These are phyloP conservation scores for Chrysina gloriosa DNA, from an alignment of 2,888 invertebrate species.

Conservation along the genomic window DNA sequence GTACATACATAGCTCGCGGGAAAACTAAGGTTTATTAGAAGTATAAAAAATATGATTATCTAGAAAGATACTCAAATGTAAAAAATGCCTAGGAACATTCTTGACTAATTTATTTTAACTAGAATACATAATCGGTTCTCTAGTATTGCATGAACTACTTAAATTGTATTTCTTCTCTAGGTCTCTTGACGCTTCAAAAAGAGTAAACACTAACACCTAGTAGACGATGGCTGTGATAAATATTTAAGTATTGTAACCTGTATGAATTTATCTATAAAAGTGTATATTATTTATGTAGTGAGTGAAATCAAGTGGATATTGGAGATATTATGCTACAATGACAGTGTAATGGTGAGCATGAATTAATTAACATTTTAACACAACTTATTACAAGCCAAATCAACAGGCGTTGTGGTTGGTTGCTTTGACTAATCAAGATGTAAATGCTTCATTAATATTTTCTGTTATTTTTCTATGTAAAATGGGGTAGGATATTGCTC, in stretches of 20 bases:
- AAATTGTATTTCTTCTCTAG: conserved; percentile 50
- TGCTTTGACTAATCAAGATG: conserved; percentile 12
- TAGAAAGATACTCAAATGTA: no score
- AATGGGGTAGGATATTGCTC: no score
- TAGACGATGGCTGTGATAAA: conserved; percentile 58
- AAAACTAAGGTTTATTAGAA: no score
- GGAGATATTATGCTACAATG: conserved; percentile 49
- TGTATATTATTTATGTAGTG: conserved; percentile 42
- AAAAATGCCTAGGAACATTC: background rate
- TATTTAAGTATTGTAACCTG: conserved; percentile 42
- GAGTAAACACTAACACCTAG: conserved; percentile 45
- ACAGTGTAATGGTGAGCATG: conserved; percentile 58
- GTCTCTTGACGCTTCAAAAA: conserved; percentile 52
- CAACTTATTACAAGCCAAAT: conserved; percentile 1
- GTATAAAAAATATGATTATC: no score
- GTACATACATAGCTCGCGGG: no score
- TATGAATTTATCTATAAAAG: conserved; percentile 44
- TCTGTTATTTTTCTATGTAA: no score
- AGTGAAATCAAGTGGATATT: conserved; percentile 55
- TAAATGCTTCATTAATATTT: no score
- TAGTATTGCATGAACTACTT: conserved; percentile 38
- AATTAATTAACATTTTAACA: conserved; percentile 38
- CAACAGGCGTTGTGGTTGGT: background rate
- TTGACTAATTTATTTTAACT: background rate
- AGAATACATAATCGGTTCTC: conserved; percentile 3